Base-by-base conservation (phyloP, 1,140 invertebrate genomes). In the Danaus plexippus region DNA sequence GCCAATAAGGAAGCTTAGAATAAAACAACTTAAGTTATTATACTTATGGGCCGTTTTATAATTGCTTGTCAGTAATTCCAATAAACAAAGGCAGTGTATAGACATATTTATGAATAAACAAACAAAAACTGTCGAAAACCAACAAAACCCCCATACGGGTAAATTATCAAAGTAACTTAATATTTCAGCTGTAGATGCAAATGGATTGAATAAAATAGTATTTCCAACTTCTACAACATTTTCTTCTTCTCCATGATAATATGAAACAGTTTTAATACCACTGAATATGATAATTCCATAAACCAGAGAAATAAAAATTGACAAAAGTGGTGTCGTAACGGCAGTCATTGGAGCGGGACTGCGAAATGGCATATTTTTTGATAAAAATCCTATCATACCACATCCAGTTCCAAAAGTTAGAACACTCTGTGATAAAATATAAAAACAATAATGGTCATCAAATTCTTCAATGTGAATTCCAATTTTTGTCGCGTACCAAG, bases 331-430 rank as follows among this genome's bases (percentile, higher is more conserved):
- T 9, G 67, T 52, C 7, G 69, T 62, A 18, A 83, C 69, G 10
- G 78, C 61, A 22, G 75, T 80, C 77, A 83, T 84, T 13, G 75
- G 79, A 8, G 77, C 73, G 11, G 80, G 80, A 63, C 80, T 84
- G 6, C 80, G 72, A 51, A 86, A 84, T 7, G 75, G 49, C 48
- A 73, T 65, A 44, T 80, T 73, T 3, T 63, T 57, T 9, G 79
- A 74, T 54, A 85, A 66, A 67, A 69, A 78, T 11, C 68, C 53
- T 56, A 83, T 64, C 9, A 85, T 74, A 10, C 80, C 82, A 56
- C 58, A 71, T 11, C 82, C 80, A 7, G 74, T 65, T 4, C 82
- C 80, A 18, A 75, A 66, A 12, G 66, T 73, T 0, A 81, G 53
- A 51, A 77, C 63, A n/a, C 77, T 77, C 10, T 69, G 62, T 9